Base-by-base conservation (phyloP, 2,888 invertebrate genomes). In the Amphiduros pacificus region DNA sequence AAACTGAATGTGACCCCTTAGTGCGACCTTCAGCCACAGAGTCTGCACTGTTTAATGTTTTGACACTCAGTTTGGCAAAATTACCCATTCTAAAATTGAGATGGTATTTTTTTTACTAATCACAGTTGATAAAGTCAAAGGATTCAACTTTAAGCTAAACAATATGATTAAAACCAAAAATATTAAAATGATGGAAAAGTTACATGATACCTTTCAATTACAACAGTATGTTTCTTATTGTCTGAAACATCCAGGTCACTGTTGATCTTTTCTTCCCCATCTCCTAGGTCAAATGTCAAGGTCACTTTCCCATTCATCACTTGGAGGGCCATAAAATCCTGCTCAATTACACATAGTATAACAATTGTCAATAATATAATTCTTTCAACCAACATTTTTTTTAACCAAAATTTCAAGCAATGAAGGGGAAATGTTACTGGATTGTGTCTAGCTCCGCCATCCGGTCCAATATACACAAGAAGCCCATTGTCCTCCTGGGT, bases 281-380 rank as follows among this genome's bases (percentile, higher is more conserved):
- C 91, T 3, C 98, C 98, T 54, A 97, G 87, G 77, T 97, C 93
- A 76, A 94, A 88, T 31, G 90, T 90, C 55, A 96, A 85, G 48
- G 92, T 90, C 0, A 93, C 93, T 76, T 91, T 91, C 0, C 84
- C 81, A 78, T 92, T 89, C 27, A 94, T 87, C 27, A 87, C 66
- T 77, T 93, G 90, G 32, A 98, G 80, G 2, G 94, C 92, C 88
- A 98, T 90, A 82, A 91, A 98, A 79, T 99, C 97, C 71, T 91
- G 90, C 89, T 69, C n/a, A n/a, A n/a, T n/a, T n/a, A n/a, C n/a
- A n/a, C n/a, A n/a, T n/a, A n/a, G n/a, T n/a, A n/a, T n/a, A n/a
- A n/a, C n/a, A n/a, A n/a, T n/a, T n/a, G n/a, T n/a, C n/a, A n/a
- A n/a, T n/a, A n/a, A n/a, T n/a, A n/a, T n/a, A n/a, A n/a, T n/a